Base-by-base conservation (phyloP, 2,888 invertebrate species). In the Bruchidius siliquastri region DNA sequence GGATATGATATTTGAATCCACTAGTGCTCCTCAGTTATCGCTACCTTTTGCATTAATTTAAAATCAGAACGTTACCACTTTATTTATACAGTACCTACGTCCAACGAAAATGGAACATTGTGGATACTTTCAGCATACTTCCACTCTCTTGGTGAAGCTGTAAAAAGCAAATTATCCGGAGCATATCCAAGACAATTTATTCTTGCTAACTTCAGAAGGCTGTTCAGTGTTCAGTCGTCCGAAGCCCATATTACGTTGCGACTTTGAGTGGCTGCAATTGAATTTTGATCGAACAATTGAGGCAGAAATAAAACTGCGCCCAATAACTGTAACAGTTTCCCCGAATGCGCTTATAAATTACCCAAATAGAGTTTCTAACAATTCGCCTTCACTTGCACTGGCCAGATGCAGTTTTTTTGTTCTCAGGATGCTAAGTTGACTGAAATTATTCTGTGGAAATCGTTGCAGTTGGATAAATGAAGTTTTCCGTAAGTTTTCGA, bases 211-310 rank as follows among this genome's bases (percentile, higher is more conserved):
- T 49, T 4, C 49, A 13, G 18, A 18, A 18, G 18, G 49, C 49
- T 49, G 13, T 49, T 13, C 49, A 1, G 49, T 49, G 13, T 49
- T 13, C 49, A 1, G 49, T 49, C 49, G 8, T 13, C 49, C 13
- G 49, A 49, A 13, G 49, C 8, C 30, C 49, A 49, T 49, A 49
- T 49, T 49, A 49, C 49, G 49, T 49, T 49, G 3, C 49, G 3
- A 49, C 49, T 49, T 49, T 49, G 49, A 49, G 49, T 18, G 49
- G 49, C 49, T 49, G 49, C 68, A 68, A 68, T 68, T 68, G 68
- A 68, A 68, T 68, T 68, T 68, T 68, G 68, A 68, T 68, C 68
- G 21, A 68, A 68, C 68, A 68, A 21, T 68, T 68, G 68, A 22
- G 21, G 68, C 10, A 18, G 21, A 21, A 68, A 68, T 68, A 68